Base-by-base conservation (phyloP, 2,113 vertebrate genomes). In the Tinamus guttatus region DNA sequence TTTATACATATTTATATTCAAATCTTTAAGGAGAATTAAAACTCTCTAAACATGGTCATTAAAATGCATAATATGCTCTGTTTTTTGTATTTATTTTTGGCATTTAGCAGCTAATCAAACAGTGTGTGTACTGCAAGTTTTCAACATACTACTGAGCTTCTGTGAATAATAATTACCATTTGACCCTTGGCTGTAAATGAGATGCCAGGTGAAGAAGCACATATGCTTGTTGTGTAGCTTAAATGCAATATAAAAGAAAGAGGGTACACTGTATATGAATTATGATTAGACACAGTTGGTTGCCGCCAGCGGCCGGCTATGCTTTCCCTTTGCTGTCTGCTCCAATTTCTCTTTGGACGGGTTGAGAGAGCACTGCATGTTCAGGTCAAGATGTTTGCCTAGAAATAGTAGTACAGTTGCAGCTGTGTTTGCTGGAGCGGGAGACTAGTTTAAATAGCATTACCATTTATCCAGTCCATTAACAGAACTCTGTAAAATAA, bases 401-500 rank as follows among this genome's bases (percentile, higher is more conserved):
- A 97, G 98, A 98, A 98, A 98, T 97, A 98, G 98, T 98, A 98
- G 97, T 98, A 97, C 97, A 96, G 97, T 98, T 97, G 98, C 98
- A 98, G 98, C 98, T 98, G 98, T 98, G 98, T 98, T 97, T 98
- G 98, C 95, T 97, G 97, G 98, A 98, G 97, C 97, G 96, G 94
- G 97, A 96, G 97, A 97, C 97, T 96, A 98, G 98, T 98, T 98
- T 98, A 98, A 99, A 98, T 97, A 98, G 97, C 98, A 96, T 98
- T 97, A 96, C 97, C 97, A 97, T 98, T 98, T 98, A 98, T 97
- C 98, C 97, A 98, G 97, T 98, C 98, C 98, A 99, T 99, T 99
- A 99, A 98, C 97, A 98, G 97, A 98, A 98, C 97, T 98, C 97
- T 98, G 98, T 98, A 98, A 99, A 99, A 98, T 97, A 98, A 98